Evolutionary conservation across 2,888 invertebrate genomes (phyloP), one percentile per base, ranked within the genome.

Genomic region (Cerastis rubricosa): DNA sequence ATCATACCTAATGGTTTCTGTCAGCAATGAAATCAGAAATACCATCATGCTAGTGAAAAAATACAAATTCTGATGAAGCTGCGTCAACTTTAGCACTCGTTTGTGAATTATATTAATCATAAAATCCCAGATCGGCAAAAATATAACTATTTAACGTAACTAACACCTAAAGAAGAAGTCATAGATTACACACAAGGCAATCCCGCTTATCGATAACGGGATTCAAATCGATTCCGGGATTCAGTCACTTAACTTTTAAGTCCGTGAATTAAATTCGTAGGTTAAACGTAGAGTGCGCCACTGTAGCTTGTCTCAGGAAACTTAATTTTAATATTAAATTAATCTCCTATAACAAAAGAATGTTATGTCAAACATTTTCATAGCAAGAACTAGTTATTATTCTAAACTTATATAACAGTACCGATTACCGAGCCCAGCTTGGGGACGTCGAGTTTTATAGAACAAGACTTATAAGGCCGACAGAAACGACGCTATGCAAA

Each of bases 51-150:
- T 57, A 57, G 9, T 11, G 59, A 43, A 65, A 59, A 17, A 59
- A 1, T 59, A 43, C 5, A 43, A 43, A 43, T 19, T 54, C 11
- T 47, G 61, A 54, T 25, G 19, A 82, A 85, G 82, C 71, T 82
- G 85, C 83, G 71, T 69, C 63, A 51, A 61, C 45, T 45, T 47
- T 35, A 29, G 67, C 47, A 68, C 35, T 67, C 29, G 29, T 61
- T 51, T 71, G 49, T 67, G 47, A 70, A 61, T 49, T 22, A 71
- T 67, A 71, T 67, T 73, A 84, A 79, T 25, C 51, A 71, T 51
- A 80, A 71, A 85, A 87, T 85, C 84, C 84, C 87, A 85, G 84
- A 85, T 85, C 84, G 81, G 84, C 70, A 87, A 61, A 68, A 76
- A 69, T 74, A 83, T 57, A 86, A 86, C 86, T 83, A 83, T 83